Evolutionary conservation across 1,140 invertebrate genomes (phyloP).

Genomic region (Papilio xuthus): DNA sequence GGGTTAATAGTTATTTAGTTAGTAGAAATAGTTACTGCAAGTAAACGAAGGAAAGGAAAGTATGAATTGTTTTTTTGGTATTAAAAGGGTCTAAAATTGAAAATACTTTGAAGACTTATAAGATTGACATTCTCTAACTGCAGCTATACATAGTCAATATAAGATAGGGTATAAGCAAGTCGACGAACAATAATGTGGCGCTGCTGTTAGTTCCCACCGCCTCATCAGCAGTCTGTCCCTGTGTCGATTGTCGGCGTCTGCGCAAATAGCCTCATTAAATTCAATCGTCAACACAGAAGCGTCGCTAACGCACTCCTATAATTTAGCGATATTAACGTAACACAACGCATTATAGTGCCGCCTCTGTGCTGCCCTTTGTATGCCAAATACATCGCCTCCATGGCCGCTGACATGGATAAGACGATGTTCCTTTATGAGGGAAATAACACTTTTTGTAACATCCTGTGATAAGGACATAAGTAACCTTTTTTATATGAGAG

Average conservation of each 20-base stretch:
- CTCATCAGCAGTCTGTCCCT: neutral
- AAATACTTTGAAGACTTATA: no score
- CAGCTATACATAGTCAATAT: no score
- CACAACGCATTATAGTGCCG: slow-evolving; percentile 31
- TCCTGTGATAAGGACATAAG: no score
- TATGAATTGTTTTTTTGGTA: no score
- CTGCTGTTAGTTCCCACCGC: neutral
- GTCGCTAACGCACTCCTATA: slow-evolving; percentile 60
- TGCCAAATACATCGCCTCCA: slow-evolving; percentile 50
- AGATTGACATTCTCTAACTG: no score
- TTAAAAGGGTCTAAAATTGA: no score
- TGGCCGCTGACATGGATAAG: neutral
- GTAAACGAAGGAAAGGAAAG: no score
- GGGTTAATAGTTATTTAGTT: no score
- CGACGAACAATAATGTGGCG: neutral
- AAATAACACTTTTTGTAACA: neutral
- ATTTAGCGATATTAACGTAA: slow-evolving; percentile 65
- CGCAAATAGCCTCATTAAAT: slow-evolving; percentile 68
- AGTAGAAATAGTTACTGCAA: no score
- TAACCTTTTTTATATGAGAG: no score
- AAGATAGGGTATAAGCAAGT: neutral
- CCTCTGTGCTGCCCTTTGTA: slow-evolving; percentile 47
- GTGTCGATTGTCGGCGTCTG: neutral
- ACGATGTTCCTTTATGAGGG: neutral
- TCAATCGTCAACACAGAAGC: slow-evolving; percentile 63